These are phyloP conservation scores for Vulpes lagopus DNA, from an alignment of 2,113 vertebrate species.

Conservation along the genomic window DNA sequence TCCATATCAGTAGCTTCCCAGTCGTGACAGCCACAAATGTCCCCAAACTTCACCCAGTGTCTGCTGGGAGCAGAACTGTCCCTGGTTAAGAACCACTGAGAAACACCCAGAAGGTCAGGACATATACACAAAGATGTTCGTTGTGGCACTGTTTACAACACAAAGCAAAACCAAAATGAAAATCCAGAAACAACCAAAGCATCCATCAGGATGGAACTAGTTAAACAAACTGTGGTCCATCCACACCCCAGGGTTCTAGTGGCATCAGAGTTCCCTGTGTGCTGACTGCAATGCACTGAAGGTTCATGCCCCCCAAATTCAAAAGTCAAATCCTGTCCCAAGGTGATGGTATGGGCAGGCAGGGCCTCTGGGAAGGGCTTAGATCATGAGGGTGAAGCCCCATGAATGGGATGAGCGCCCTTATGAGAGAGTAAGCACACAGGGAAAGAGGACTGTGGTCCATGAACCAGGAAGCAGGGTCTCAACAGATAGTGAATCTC, in stretches of 20 bases:
- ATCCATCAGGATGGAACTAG: background rate
- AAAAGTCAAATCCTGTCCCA: background rate
- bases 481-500: too few relatives aligned
- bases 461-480: background rate
- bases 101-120: background rate
- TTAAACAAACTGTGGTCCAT: background rate
- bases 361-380: background rate
- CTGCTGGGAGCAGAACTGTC: background rate
- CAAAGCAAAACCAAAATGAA: background rate
- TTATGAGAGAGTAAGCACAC: background rate
- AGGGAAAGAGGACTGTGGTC: background rate
- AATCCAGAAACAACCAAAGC: background rate
- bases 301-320: background rate
- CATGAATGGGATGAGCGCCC: background rate
- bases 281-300: background rate
- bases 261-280: too few relatives aligned
- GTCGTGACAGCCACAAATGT: background rate
- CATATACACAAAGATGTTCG: accelerated
- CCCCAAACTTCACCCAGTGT: background rate
- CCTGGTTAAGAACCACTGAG: background rate
- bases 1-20: too few relatives aligned
- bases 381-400: background rate
- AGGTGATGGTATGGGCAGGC: background rate
- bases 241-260: too few relatives aligned
- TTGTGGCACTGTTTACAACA: accelerated